These are phyloP conservation scores for Jacana jacana DNA, from an alignment of 2,113 vertebrate species.

Conservation along the genomic window DNA sequence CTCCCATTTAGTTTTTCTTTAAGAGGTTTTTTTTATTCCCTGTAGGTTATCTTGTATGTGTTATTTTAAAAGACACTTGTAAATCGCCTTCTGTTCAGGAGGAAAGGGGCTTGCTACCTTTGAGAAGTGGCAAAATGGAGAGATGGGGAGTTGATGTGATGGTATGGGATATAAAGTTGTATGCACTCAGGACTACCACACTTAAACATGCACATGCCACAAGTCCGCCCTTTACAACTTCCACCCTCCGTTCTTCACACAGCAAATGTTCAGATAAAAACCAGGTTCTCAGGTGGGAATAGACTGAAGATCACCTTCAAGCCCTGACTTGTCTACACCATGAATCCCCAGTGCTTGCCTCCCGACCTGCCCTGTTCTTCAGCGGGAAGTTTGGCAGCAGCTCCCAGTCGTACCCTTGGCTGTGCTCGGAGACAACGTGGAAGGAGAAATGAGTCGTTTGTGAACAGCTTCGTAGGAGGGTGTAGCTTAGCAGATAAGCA, in stretches of 20 bases:
- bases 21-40: neutral
- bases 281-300: neutral
- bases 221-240: neutral
- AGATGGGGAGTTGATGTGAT: neutral
- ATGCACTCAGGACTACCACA: neutral
- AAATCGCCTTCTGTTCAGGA: neutral
- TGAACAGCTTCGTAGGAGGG: conserved; percentile 28
- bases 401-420: neutral
- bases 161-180: neutral
- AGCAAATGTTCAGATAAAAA: neutral
- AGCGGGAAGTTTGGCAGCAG: neutral
- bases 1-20: neutral
- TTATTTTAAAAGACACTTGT: neutral
- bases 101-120: neutral
- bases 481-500: conserved; percentile 24
- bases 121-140: neutral
- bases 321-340: neutral
- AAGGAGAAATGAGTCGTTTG: neutral
- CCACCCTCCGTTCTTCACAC: neutral
- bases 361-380: neutral
- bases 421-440: neutral
- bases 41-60: neutral
- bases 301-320: neutral
- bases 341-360: neutral
- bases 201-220: neutral